Percentiles rank a stretch among this genome's conserved stretches.
Conservation (phyloP, 2,113 vertebrate genomes). For the Leucoraja erinaceus region DNA sequence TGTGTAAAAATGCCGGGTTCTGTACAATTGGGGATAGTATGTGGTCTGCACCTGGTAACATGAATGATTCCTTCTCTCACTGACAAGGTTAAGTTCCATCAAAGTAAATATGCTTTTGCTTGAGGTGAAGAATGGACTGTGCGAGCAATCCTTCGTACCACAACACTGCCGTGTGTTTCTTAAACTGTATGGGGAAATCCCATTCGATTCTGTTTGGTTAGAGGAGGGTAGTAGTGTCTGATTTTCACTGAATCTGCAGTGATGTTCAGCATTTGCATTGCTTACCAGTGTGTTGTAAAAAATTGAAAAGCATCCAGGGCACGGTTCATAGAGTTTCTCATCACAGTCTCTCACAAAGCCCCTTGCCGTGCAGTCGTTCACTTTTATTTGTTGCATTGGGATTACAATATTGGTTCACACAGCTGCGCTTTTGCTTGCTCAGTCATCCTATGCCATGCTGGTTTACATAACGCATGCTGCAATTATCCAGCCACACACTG, state of each 20-base stretch:
- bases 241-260: neutral
- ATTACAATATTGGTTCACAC: neutral
- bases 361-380: neutral
- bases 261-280: neutral
- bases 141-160: too few species aligned
- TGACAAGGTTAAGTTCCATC: too few species aligned
- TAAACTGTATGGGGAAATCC: too few species aligned
- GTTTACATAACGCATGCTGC: neutral
- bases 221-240: neutral
- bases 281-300: neutral
- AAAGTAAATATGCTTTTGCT: too few species aligned
- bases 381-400: neutral
- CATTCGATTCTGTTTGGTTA: neutral
- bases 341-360: neutral
- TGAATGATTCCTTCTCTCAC: too few species aligned
- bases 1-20: too few species aligned
- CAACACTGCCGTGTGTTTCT: neutral
- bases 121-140: too few species aligned
- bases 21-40: too few species aligned
- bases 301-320: neutral
- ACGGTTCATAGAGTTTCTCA: slow-evolving; percentile 16
- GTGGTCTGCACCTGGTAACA: too few species aligned
- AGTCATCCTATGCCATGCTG: neutral
- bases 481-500: neutral
- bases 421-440: neutral